A percentile compares a stretch with the other conserved stretches of the same genome.
These are phyloP conservation scores for Pteruthius melanotis DNA, from an alignment of 2,113 vertebrate species.

Conservation along the genomic window DNA sequence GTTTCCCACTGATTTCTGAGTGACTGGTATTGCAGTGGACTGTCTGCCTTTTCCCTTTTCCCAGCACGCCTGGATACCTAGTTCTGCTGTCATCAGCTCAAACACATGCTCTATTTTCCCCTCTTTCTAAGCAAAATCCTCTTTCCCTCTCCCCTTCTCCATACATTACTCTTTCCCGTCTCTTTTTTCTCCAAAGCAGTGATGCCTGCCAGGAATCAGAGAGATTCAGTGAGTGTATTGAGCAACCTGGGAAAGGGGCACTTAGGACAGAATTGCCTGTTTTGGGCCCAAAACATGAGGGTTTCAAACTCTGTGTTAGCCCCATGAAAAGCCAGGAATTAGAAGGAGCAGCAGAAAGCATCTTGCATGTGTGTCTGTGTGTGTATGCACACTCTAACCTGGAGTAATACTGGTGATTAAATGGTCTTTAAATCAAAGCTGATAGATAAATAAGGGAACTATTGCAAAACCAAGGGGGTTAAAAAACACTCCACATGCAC, in stretches of 20 bases:
- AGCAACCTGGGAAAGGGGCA: neutral
- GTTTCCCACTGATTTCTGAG: constrained; percentile 39
- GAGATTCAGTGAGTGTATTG: neutral
- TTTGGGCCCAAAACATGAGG: neutral
- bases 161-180: neutral
- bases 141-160: neutral
- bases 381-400: neutral
- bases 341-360: neutral
- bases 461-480: constrained; percentile 48
- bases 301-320: neutral
- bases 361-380: neutral
- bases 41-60: constrained; percentile 43
- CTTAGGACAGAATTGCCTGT: neutral
- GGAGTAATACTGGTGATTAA: neutral
- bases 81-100: constrained; percentile 53
- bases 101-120: constrained; percentile 37
- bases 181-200: neutral
- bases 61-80: constrained; percentile 45
- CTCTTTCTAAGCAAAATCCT: constrained; percentile 31
- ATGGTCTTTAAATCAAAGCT: constrained; percentile 43
- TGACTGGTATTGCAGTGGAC: neutral
- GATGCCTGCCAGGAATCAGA: neutral
- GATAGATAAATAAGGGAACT: constrained; percentile 30
- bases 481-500: constrained; percentile 80
- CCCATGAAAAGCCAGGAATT: neutral